Evolutionary conservation across 2,113 vertebrate species (phyloP).

Genomic region (Paraplagusia blochii): DNA sequence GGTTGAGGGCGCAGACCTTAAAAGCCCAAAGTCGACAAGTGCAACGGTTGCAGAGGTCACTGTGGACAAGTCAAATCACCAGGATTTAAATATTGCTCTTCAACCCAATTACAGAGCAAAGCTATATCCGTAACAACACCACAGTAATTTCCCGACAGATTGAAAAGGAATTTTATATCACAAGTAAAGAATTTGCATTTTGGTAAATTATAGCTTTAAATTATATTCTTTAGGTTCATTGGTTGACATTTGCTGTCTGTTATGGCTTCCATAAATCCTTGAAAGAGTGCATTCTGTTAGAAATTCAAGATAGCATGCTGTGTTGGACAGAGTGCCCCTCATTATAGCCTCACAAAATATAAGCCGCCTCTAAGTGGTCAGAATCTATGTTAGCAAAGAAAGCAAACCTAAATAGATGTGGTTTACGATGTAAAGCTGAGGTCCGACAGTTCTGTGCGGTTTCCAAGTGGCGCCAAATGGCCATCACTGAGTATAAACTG

Average conservation of each 20-base stretch:
- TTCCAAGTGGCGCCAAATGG: constrained; percentile 61
- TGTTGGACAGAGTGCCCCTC: constrained; percentile 51
- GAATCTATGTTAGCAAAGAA: constrained; percentile 64
- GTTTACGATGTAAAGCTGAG: constrained; percentile 73
- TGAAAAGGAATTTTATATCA: constrained; percentile 40
- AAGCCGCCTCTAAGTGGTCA: constrained; percentile 62
- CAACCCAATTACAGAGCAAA: constrained; percentile 29
- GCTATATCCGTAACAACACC: constrained; percentile 41
- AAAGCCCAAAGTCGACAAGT: constrained; percentile 8
- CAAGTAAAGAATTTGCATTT: constrained; percentile 32
- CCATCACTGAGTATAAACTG: constrained; percentile 58
- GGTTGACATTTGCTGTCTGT: constrained; percentile 40
- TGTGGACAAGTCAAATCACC: constrained; percentile 16
- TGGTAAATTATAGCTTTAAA: constrained; percentile 40
- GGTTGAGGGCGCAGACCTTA: not conserved
- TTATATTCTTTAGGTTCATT: constrained; percentile 35
- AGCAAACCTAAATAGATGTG: constrained; percentile 73
- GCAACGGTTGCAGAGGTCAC: constrained; percentile 25
- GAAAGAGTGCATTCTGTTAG: constrained; percentile 21
- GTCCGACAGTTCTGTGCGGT: constrained; percentile 62
- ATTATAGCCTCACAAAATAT: constrained; percentile 65
- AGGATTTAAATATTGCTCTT: constrained; percentile 44
- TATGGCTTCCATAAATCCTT: constrained; percentile 47
- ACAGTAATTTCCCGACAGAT: constrained; percentile 39
- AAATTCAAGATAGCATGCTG: constrained; percentile 34